These are phyloP conservation scores for Agrochola circellaris DNA, from an alignment of 2,888 invertebrate species.

Conservation along the genomic window DNA sequence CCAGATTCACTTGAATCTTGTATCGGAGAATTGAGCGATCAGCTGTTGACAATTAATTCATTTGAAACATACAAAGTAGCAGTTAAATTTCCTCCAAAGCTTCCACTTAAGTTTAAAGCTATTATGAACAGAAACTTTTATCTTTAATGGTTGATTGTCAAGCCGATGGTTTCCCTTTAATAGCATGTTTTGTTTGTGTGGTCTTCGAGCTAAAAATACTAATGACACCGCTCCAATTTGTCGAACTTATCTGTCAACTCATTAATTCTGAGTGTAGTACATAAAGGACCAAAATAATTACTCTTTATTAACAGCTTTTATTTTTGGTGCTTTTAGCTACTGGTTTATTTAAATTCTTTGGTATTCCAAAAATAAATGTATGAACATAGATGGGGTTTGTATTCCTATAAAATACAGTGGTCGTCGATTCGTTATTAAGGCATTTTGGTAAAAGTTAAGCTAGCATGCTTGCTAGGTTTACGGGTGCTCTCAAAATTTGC, in stretches of 20 bases:
- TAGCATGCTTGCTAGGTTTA: neutral
- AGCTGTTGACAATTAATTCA: neutral
- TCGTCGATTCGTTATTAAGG: neutral
- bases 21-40: neutral
- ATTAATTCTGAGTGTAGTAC: slow-evolving; percentile 54
- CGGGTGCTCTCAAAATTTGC: too few relatives aligned
- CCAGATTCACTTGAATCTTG: neutral
- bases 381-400: neutral
- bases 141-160: slow-evolving; percentile 16
- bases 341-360: too few relatives aligned
- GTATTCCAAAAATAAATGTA: neutral
- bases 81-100: slow-evolving; percentile 11
- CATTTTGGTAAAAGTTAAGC: neutral
- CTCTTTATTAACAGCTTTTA: neutral
- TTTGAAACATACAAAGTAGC: neutral
- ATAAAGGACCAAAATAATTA: slow-evolving; percentile 3
- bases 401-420: neutral
- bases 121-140: slow-evolving; percentile 12
- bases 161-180: slow-evolving; percentile 24
- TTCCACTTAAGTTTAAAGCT: slow-evolving; percentile 14
- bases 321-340: slow-evolving; percentile 5
- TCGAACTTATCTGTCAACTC: slow-evolving; percentile 65
- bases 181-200: slow-evolving; percentile 45
- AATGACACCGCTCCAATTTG: slow-evolving; percentile 59
- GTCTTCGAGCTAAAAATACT: slow-evolving; percentile 57